Conservation (phyloP, 2,888 invertebrate species). For the Limnephilus auricula region DNA sequence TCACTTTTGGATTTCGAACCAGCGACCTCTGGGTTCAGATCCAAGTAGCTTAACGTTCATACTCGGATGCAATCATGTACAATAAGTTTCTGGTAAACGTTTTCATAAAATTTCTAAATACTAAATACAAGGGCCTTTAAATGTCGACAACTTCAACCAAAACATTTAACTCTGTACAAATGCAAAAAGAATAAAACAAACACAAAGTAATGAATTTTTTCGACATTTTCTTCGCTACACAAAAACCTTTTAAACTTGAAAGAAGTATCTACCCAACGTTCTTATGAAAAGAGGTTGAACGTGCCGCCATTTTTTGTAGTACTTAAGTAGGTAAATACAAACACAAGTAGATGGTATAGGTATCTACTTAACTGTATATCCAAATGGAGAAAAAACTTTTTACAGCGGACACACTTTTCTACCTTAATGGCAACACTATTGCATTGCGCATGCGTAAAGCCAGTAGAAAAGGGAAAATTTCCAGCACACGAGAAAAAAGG, state of each 20-base stretch:
- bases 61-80: no score
- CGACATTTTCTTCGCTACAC: neutral
- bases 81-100: no score
- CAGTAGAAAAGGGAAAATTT: neutral
- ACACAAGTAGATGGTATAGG: neutral
- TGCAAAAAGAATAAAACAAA: neutral
- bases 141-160: neutral
- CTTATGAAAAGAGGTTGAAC: neutral
- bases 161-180: neutral
- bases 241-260: neutral
- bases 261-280: neutral
- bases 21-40: no score
- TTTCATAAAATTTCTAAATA: no score
- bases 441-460: neutral
- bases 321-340: neutral
- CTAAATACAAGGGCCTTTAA: neutral
- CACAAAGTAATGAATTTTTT: neutral
- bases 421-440: slow-evolving; percentile 8
- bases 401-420: slow-evolving; percentile 31
- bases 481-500: neutral
- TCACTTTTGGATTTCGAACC: no score
- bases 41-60: no score
- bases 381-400: slow-evolving; percentile 32
- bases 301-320: neutral
- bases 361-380: neutral